These are phyloP conservation scores for Cherax quadricarinatus DNA, from an alignment of 1,140 invertebrate species.

Conservation along the genomic window DNA sequence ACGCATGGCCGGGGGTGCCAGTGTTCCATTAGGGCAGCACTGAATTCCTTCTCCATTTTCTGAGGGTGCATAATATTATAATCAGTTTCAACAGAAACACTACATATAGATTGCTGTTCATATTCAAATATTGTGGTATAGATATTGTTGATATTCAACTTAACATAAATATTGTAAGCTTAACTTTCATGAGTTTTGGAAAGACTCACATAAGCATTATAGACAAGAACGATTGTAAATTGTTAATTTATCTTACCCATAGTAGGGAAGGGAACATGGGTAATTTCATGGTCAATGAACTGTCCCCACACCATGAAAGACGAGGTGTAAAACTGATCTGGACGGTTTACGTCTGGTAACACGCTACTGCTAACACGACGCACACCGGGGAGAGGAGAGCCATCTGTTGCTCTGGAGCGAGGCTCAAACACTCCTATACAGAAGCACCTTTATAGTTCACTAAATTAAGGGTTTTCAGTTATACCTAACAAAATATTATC, in stretches of 20 bases:
- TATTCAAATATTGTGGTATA: too few relatives aligned
- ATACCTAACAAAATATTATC: too few relatives aligned
- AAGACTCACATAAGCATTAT: background rate
- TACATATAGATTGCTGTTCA: background rate
- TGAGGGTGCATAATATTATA: background rate
- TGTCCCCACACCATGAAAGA: slow-evolving; percentile 91
- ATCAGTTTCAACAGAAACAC: background rate
- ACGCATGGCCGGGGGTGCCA: slow-evolving; percentile 73
- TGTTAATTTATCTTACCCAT: slow-evolving; percentile 77
- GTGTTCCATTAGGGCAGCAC: slow-evolving; percentile 74
- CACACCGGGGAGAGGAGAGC: slow-evolving; percentile 81
- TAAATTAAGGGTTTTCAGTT: too few relatives aligned
- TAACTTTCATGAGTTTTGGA: too few relatives aligned
- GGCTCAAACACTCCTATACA: slow-evolving; percentile 81
- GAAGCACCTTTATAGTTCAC: background rate
- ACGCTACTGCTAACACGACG: slow-evolving; percentile 84
- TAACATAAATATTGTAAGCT: too few relatives aligned
- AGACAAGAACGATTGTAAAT: background rate
- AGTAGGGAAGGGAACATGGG: slow-evolving; percentile 82
- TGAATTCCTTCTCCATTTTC: slow-evolving; percentile 75
- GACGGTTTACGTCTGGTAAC: slow-evolving; percentile 82
- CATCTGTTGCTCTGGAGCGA: slow-evolving; percentile 78
- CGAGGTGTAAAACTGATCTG: slow-evolving; percentile 84
- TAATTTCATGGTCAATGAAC: slow-evolving; percentile 92
- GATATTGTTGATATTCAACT: too few relatives aligned